A percentile compares a stretch with the other conserved stretches of the same genome.
phyloP scores from a whole-genome alignment of 2,113 vertebrate genomes.

The Tetraodon nigroviridis region DNA sequence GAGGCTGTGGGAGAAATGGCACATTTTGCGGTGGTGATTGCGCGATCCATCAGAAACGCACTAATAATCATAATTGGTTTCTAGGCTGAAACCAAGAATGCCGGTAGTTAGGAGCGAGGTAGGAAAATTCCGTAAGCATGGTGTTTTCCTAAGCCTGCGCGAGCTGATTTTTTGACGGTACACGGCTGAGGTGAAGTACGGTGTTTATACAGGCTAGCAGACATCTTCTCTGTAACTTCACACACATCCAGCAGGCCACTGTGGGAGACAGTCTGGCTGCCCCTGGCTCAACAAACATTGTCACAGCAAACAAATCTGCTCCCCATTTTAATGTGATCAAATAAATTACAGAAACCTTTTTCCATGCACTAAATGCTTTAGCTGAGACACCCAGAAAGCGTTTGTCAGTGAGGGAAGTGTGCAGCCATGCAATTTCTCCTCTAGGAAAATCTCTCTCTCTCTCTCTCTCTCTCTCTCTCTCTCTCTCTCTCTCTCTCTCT shows the following conservation, averaged over 20 bases:
- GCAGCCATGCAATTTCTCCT: conserved; percentile 61
- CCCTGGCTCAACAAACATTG: conserved; percentile 70
- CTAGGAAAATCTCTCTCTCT: conserved; percentile 63
- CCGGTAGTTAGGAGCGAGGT: conserved; percentile 34
- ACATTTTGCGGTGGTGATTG: conserved; percentile 44
- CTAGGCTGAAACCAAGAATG: conserved; percentile 39
- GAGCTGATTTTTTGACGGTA: conserved; percentile 50
- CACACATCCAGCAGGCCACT: conserved; percentile 59
- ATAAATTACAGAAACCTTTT: conserved; percentile 65
- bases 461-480: conserved; percentile 66
- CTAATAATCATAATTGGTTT: conserved; percentile 50
- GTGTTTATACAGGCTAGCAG: conserved; percentile 60
- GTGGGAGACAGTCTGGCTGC: conserved; percentile 63
- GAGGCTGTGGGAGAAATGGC: conserved; percentile 20
- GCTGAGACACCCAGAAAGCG: conserved; percentile 54
- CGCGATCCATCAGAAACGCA: conserved; percentile 27
- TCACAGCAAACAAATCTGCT: conserved; percentile 71
- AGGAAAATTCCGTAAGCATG: conserved; percentile 39
- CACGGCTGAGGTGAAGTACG: conserved; percentile 41
- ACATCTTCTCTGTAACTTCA: conserved; percentile 56
- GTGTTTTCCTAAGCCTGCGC: conserved; percentile 46
- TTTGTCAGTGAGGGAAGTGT: conserved; percentile 47
- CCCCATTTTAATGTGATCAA: conserved; percentile 69
- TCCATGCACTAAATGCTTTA: conserved; percentile 52
- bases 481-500: conserved; percentile 65